phyloP scores from a whole-genome alignment of 2,797 vertebrate genomes.

The Paratrypauchen microcephalus region DNA sequence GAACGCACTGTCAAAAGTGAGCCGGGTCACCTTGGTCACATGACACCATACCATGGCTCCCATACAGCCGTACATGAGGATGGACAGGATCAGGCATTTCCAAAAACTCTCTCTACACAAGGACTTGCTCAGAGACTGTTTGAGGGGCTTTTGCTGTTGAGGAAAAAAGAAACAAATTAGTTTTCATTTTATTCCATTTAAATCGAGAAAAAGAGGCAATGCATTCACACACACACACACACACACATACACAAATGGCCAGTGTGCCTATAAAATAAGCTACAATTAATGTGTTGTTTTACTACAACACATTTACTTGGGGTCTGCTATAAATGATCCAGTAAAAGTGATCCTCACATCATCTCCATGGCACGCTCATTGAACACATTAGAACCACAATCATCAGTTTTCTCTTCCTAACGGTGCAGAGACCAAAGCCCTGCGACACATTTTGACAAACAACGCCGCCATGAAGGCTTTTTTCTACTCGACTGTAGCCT shows the following conservation, averaged over 20 bases:
- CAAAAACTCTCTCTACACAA: constrained; percentile 95
- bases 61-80: constrained; percentile 97
- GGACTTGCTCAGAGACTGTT: constrained; percentile 94
- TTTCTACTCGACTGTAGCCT: constrained; percentile 4
- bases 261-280: not conserved
- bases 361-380: not conserved
- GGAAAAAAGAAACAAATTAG: constrained; percentile 20
- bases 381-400: not conserved
- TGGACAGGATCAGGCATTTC: constrained; percentile 94
- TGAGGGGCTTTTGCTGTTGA: constrained; percentile 88
- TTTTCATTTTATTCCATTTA: not conserved
- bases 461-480: not conserved
- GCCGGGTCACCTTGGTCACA: constrained; percentile 93
- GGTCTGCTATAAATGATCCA: not conserved
- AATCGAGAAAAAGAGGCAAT: too few relatives aligned
- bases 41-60: constrained; percentile 97
- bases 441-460: constrained; percentile 25
- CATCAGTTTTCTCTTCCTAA: constrained; percentile 24
- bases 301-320: not conserved
- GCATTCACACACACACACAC: not conserved
- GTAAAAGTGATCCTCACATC: not conserved
- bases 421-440: constrained; percentile 10
- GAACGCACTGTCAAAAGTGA: constrained; percentile 93
- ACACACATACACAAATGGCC: not conserved
- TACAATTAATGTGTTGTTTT: not conserved